Conservation (phyloP, 2,113 vertebrate species). For the Rhea pennata region DNA sequence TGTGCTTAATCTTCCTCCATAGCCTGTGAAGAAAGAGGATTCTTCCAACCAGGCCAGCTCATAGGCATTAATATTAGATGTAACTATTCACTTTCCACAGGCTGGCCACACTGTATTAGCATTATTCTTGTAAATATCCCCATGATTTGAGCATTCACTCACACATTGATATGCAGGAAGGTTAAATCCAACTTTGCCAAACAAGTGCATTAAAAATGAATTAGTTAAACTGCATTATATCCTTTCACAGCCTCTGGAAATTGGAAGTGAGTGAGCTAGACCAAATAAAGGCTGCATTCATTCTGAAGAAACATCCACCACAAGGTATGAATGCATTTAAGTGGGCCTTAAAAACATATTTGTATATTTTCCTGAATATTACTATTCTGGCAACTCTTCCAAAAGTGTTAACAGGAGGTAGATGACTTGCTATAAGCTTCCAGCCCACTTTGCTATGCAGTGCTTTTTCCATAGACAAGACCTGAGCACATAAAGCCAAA, state of each 20-base stretch:
- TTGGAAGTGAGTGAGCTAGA: slow-evolving; percentile 14
- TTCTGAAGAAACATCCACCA: slow-evolving; percentile 5
- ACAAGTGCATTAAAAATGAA: slow-evolving; percentile 1
- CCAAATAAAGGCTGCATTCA: slow-evolving; percentile 21
- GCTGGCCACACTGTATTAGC: not conserved
- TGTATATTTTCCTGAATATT: not conserved
- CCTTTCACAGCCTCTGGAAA: slow-evolving; percentile 16
- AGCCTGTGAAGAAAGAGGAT: not conserved
- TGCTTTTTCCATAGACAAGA: not conserved
- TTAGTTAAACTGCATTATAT: slow-evolving; percentile 45
- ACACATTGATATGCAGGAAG: slow-evolving; percentile 12
- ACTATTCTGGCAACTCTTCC: not conserved
- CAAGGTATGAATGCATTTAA: not conserved
- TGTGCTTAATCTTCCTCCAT: not conserved
- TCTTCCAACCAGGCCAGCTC: not conserved
- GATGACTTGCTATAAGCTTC: not conserved
- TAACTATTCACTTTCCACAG: not conserved
- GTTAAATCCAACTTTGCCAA: slow-evolving; percentile 48
- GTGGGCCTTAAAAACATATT: not conserved
- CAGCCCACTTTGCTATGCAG: not conserved
- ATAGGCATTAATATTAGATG: not conserved
- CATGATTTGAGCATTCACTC: not conserved
- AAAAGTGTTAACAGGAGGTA: not conserved
- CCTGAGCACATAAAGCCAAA: not conserved
- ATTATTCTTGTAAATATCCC: slow-evolving; percentile 24